Percentiles rank a stretch among this genome's conserved stretches.
These are phyloP conservation scores for Peromyscus nudipes DNA, from an alignment of 2,797 vertebrate genomes.

Conservation along the genomic window DNA sequence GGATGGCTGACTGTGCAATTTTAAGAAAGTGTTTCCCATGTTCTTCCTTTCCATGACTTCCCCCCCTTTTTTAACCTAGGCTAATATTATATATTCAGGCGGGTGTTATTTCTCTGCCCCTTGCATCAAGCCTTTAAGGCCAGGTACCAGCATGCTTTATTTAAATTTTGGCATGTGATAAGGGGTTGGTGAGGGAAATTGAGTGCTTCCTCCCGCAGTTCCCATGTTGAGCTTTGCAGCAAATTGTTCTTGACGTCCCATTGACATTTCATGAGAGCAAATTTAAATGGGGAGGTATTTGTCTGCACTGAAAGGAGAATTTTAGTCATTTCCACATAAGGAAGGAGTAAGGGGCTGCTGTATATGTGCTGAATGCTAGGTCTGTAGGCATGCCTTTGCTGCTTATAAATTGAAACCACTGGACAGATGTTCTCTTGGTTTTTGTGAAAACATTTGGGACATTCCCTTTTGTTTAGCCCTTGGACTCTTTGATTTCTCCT, in stretches of 20 bases:
- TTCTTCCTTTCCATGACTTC: neutral
- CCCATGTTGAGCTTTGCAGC: conserved; percentile 21
- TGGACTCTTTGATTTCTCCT: conserved; percentile 30
- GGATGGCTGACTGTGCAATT: neutral
- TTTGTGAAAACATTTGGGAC: neutral
- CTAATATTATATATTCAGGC: neutral
- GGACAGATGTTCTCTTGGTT: conserved; percentile 7
- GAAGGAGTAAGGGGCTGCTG: neutral
- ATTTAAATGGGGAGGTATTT: conserved; percentile 16
- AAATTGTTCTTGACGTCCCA: conserved; percentile 45
- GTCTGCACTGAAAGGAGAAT: conserved; percentile 11
- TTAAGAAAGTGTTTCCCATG: neutral
- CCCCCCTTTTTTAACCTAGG: neutral
- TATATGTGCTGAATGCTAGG: neutral
- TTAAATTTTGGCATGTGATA: neutral
- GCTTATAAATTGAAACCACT: neutral
- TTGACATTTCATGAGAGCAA: conserved; percentile 24
- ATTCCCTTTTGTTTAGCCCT: conserved; percentile 50
- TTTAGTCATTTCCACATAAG: conserved; percentile 34
- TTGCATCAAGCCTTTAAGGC: conserved; percentile 11
- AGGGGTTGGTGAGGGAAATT: neutral
- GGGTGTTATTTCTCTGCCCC: neutral
- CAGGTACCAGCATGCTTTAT: neutral
- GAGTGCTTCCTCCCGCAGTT: neutral
- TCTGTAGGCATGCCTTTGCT: neutral